Evolutionary conservation across 1,140 invertebrate genomes (phyloP).

Genomic region (Papilio polytes): DNA sequence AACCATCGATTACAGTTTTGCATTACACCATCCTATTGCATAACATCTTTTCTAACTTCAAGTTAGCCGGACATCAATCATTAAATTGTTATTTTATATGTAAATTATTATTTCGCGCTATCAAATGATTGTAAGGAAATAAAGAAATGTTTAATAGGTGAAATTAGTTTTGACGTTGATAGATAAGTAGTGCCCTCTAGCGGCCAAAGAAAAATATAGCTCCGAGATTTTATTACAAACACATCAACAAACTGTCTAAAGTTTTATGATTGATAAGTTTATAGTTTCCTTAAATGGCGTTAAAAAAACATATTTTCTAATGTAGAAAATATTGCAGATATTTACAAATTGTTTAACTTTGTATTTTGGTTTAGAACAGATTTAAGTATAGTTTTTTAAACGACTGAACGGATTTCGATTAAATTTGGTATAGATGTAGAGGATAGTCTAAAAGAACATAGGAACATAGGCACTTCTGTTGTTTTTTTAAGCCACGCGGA

Average conservation of each 20-base stretch:
- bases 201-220: slow-evolving; percentile 18
- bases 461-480: no score
- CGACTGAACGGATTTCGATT: no score
- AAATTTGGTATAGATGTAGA: no score
- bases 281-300: slow-evolving; percentile 24
- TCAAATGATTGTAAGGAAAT: slow-evolving; percentile 8
- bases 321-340: neutral
- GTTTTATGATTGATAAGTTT: slow-evolving; percentile 38
- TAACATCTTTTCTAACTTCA: neutral
- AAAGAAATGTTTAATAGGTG: slow-evolving; percentile 22
- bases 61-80: neutral
- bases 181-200: slow-evolving; percentile 31
- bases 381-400: no score
- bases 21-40: neutral
- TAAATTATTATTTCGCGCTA: neutral
- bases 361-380: no score
- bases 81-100: neutral
- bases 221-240: slow-evolving; percentile 19
- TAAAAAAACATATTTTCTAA: neutral
- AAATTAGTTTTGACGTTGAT: slow-evolving; percentile 39
- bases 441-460: no score
- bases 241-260: slow-evolving; percentile 34
- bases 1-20: neutral
- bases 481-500: no score
- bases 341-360: no score